Evolutionary conservation across 2,113 vertebrate genomes (phyloP), one percentile per base, ranked within the genome.

Genomic region (Nothobranchius furzeri): DNA sequence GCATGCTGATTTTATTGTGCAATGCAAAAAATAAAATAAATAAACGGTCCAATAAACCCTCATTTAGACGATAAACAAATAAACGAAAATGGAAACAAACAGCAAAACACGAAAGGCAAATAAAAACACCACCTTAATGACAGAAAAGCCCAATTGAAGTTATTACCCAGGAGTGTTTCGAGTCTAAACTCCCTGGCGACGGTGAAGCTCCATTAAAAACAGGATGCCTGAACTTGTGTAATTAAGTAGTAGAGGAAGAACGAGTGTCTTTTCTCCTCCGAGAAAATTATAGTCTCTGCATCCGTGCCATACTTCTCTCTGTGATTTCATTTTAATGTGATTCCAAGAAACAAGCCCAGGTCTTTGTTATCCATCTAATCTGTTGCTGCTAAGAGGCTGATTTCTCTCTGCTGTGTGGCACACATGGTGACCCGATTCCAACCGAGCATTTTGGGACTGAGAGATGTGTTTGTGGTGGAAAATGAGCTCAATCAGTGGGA

Each of bases 291-390:
- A 0, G 63, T 52, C n/a, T 47, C 62, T 68, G 46, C 46, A 60
- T 76, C 62, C 37, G 66, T 69, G 68, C 42, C 57, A 72, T 64
- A 67, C 60, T 57, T 40, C 53, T 49, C 53, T 12, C n/a, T 15
- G 69, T 82, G 71, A 79, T 77, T 74, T 74, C 5, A 65, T 68
- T 76, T 73, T 75, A 80, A 68, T 78, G 70, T 13, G 45, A 74
- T 60, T 81, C 46, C 43, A 60, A 73, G 52, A 73, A 73, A 75
- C 52, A 70, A 64, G 47, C 52, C 66, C 48, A 60, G 57, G 64
- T 82, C 62, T 62, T 73, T 64, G 64, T 70, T 80, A 72, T 84
- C 82, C 70, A 77, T 47, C 13, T 47, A 47, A 47, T 47, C 5
- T 47, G 12, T 47, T 15, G 1, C 4, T 15, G 11, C 13, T 4